phyloP scores from a whole-genome alignment of 64 coral and sea anemone genomes.

The Stylophora pistillata region DNA sequence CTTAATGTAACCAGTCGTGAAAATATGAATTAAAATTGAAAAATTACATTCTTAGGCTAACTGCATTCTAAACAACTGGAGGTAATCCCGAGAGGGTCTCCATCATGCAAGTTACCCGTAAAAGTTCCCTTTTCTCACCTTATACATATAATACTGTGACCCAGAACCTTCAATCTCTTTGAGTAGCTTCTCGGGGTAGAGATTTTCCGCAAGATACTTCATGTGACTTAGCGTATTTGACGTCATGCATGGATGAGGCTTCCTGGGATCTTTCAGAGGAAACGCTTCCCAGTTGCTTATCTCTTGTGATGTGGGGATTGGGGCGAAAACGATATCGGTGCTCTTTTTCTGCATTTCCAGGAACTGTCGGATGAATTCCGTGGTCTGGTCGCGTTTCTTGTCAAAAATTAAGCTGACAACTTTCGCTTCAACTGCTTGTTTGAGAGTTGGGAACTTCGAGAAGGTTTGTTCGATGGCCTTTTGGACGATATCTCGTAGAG shows the following conservation, averaged over 20 bases:
- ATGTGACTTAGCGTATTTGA: neutral
- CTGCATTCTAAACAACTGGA: no score
- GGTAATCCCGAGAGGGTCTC: no score
- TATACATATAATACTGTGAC: no score
- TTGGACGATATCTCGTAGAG: slow-evolving; percentile 54
- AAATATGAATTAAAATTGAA: no score
- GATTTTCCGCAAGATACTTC: neutral
- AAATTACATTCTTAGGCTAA: no score
- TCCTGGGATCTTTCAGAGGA: neutral
- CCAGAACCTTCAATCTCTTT: neutral
- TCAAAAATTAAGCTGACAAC: slow-evolving; percentile 68
- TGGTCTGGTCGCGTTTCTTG: slow-evolving; percentile 60
- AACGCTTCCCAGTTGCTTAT: neutral
- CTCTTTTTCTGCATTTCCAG: slow-evolving; percentile 88
- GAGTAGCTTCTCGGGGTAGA: neutral
- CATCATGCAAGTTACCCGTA: no score
- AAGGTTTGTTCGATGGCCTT: slow-evolving; percentile 46
- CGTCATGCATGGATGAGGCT: neutral
- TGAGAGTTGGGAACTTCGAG: slow-evolving; percentile 47
- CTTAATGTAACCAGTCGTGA: no score
- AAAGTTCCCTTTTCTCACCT: no score
- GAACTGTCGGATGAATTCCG: slow-evolving; percentile 65
- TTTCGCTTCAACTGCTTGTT: slow-evolving; percentile 60
- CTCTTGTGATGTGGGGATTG: slow-evolving; percentile 56
- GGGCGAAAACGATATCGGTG: slow-evolving; percentile 53